Evolutionary conservation across 1,140 invertebrate genomes (phyloP).

Genomic region (Orchesella cincta): DNA sequence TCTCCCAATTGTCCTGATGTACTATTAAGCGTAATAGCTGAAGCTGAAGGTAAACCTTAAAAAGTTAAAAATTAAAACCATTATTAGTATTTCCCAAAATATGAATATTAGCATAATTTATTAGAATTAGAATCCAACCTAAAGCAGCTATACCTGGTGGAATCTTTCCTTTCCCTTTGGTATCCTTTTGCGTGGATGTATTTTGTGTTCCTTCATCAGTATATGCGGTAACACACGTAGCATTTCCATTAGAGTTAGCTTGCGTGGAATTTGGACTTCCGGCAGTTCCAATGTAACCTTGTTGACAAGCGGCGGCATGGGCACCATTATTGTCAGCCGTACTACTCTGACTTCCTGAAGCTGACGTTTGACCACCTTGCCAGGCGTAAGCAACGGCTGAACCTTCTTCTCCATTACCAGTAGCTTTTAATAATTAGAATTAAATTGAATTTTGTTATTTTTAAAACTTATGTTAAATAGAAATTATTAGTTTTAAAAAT

Average conservation of each 20-base stretch:
- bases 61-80: not conserved
- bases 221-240: not conserved
- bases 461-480: too few species aligned
- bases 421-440: too few species aligned
- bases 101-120: too few species aligned
- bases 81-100: too few species aligned
- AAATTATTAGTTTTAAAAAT: too few species aligned
- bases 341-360: not conserved
- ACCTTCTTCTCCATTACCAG: not conserved
- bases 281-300: not conserved
- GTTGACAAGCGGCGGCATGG: not conserved
- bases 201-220: not conserved
- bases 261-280: not conserved
- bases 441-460: too few species aligned
- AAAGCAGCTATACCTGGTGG: too few species aligned
- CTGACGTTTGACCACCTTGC: slow-evolving; percentile 5
- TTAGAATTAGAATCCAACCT: too few species aligned
- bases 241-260: not conserved
- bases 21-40: not conserved
- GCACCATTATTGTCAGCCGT: not conserved
- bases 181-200: too few species aligned
- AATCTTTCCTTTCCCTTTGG: too few species aligned
- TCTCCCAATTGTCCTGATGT: not conserved
- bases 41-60: too few species aligned
- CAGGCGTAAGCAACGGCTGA: slow-evolving; percentile 2